Percentiles rank a stretch among this genome's conserved stretches.
These are phyloP conservation scores for Drosophila kanekoi DNA, from an alignment of 2,888 invertebrate species.

Conservation along the genomic window DNA sequence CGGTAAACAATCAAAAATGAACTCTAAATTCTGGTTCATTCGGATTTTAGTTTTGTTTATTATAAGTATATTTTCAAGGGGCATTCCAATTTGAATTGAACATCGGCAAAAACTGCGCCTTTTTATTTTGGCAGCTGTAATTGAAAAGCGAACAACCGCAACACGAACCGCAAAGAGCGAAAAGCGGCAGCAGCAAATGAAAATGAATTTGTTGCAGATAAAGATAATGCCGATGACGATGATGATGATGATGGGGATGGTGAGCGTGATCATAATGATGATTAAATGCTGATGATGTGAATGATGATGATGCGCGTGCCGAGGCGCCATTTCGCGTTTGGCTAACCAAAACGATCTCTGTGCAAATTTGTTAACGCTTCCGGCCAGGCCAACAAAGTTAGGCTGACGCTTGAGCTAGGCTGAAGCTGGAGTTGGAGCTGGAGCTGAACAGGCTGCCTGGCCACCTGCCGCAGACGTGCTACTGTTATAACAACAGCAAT, in stretches of 20 bases:
- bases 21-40: too few species aligned
- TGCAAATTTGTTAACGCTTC: slow-evolving; percentile 75
- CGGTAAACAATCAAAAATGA: too few species aligned
- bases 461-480: slow-evolving; percentile 48
- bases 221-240: slow-evolving; percentile 5
- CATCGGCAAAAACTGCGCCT: slow-evolving; percentile 20
- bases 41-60: background rate
- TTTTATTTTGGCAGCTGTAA: slow-evolving; percentile 53
- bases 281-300: slow-evolving; percentile 30
- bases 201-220: slow-evolving; percentile 46
- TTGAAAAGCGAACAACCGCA: slow-evolving; percentile 56
- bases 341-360: slow-evolving; percentile 50
- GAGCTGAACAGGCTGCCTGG: slow-evolving; percentile 36
- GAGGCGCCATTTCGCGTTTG: slow-evolving; percentile 59
- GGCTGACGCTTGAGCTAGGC: background rate
- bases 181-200: slow-evolving; percentile 13
- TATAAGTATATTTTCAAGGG: slow-evolving; percentile 2
- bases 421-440: slow-evolving; percentile 6
- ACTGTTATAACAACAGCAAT: slow-evolving; percentile 42
- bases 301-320: slow-evolving; percentile 76
- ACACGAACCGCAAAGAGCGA: slow-evolving; percentile 33
- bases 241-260: slow-evolving; percentile 9
- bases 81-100: slow-evolving; percentile 35
- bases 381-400: slow-evolving; percentile 54
- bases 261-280: slow-evolving; percentile 35